phyloP scores from a whole-genome alignment of 1,140 invertebrate species.

The Camponotus pennsylvanicus region DNA sequence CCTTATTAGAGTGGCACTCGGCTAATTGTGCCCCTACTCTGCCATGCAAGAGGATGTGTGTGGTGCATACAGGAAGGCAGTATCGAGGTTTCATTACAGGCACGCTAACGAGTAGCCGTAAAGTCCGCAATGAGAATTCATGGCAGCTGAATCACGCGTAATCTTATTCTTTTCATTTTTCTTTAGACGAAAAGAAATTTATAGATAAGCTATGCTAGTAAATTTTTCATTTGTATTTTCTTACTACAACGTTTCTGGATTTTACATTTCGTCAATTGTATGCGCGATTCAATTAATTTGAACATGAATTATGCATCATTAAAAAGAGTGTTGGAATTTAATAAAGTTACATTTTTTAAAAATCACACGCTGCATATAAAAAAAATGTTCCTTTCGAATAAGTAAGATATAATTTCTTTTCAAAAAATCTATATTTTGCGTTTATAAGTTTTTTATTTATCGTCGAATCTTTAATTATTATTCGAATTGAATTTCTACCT shows the following conservation, averaged over 20 bases:
- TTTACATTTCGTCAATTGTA: neutral
- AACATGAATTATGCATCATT: no score
- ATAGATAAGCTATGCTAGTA: no score
- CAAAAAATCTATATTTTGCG: neutral
- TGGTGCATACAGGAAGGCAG: slow-evolving; percentile 45
- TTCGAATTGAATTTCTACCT: neutral
- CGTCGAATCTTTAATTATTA: neutral
- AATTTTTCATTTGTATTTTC: no score
- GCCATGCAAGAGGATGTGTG: slow-evolving; percentile 25
- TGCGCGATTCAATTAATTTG: neutral
- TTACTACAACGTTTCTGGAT: neutral
- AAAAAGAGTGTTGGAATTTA: neutral
- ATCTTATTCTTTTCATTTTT: slow-evolving; percentile 7
- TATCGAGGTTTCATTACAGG: slow-evolving; percentile 67
- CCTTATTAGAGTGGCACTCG: slow-evolving; percentile 73
- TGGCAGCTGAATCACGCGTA: neutral
- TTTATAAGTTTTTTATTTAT: neutral
- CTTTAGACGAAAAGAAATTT: neutral
- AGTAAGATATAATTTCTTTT: neutral
- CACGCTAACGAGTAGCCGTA: slow-evolving; percentile 59
- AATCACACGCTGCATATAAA: neutral
- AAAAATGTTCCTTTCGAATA: neutral
- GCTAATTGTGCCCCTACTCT: slow-evolving; percentile 68
- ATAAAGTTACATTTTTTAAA: neutral
- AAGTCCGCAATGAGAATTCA: slow-evolving; percentile 55